Evolutionary conservation across 92 coral and sea anemone genomes (phyloP).

Genomic region (Heliopora coerulea): DNA sequence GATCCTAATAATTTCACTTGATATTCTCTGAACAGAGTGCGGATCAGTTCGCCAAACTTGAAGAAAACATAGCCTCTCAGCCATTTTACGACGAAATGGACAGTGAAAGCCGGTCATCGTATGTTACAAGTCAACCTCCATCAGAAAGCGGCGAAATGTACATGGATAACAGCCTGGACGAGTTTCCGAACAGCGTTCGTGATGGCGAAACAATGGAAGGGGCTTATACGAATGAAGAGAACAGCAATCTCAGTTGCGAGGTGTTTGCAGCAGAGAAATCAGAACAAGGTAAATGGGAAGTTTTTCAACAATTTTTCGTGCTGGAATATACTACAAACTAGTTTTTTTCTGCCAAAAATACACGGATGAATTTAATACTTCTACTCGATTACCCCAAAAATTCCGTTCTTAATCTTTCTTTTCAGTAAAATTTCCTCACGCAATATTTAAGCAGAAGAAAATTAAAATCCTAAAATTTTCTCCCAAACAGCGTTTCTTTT

Average conservation of each 20-base stretch:
- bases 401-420: too few species aligned
- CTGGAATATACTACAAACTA: too few species aligned
- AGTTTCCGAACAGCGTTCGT: conserved; percentile 75
- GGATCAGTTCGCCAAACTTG: conserved; percentile 78
- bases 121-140: conserved; percentile 95
- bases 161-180: conserved; percentile 92
- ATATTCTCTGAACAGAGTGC: conserved; percentile 58
- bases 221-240: conserved; percentile 48
- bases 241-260: conserved; percentile 71
- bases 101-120: conserved; percentile 66
- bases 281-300: conserved; percentile 27
- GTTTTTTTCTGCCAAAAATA: too few species aligned
- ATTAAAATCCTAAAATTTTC: too few species aligned
- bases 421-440: too few species aligned
- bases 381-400: too few species aligned
- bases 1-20: too few species aligned
- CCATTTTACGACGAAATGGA: conserved; percentile 70
- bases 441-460: too few species aligned
- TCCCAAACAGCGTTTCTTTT: too few species aligned
- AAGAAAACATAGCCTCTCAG: conserved; percentile 63
- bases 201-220: conserved; percentile 58
- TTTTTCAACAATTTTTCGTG: too few species aligned
- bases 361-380: too few species aligned
- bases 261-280: conserved; percentile 31
- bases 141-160: conserved; percentile 88